phyloP scores from a whole-genome alignment of 2,797 vertebrate species.

The Syndactyla subalaris region DNA sequence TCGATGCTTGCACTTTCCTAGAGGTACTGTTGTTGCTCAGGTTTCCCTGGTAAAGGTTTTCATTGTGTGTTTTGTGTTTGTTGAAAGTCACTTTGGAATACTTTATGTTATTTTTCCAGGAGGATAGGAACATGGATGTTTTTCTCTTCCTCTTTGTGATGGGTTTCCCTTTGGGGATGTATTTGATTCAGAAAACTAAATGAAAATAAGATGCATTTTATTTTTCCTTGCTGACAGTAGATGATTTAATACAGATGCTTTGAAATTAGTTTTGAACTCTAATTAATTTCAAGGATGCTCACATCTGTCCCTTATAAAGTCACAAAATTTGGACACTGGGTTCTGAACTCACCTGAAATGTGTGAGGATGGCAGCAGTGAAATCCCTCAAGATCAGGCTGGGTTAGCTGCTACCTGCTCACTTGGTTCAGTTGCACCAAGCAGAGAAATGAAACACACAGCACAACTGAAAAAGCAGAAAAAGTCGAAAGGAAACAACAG shows the following conservation, averaged over 20 bases:
- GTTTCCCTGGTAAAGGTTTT: background rate
- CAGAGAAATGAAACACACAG: background rate
- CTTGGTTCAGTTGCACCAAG: background rate
- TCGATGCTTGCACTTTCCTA: background rate
- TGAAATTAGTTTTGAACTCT: background rate
- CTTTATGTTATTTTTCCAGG: background rate
- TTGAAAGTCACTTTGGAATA: background rate
- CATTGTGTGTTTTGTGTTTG: background rate
- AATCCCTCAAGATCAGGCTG: background rate
- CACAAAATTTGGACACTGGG: background rate
- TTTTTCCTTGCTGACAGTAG: background rate
- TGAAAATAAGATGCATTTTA: background rate
- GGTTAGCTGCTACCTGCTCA: background rate
- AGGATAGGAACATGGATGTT: background rate
- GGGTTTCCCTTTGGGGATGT: background rate
- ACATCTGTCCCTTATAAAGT: background rate
- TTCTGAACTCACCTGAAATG: background rate
- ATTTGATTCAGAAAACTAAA: background rate
- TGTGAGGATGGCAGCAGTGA: background rate
- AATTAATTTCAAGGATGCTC: background rate
- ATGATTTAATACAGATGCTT: background rate
- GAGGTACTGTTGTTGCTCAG: background rate
- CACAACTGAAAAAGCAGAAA: background rate
- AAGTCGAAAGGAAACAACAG: background rate
- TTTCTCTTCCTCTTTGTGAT: background rate